Percentiles rank a stretch among this genome's conserved stretches.
Conservation (phyloP, 2,797 vertebrate species). For the Adelosebastes latens region DNA sequence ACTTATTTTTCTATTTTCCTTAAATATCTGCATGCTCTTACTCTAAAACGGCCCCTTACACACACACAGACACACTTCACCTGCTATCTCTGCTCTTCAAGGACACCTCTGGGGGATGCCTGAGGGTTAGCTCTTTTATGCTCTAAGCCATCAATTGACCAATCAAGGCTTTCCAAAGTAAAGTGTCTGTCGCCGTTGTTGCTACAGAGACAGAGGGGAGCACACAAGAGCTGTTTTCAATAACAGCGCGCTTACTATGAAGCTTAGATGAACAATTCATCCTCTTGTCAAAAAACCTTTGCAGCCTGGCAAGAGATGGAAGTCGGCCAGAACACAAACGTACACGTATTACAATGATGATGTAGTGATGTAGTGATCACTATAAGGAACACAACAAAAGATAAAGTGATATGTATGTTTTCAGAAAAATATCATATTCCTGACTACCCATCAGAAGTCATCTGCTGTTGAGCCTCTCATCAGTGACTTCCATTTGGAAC, state of each 20-base stretch:
- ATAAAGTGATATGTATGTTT: neutral
- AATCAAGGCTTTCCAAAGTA: constrained; percentile 41
- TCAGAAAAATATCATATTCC: neutral
- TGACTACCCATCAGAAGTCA: constrained; percentile 17
- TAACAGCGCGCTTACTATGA: constrained; percentile 6
- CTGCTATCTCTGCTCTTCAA: constrained; percentile 19
- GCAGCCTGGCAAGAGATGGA: neutral
- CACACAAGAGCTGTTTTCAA: constrained; percentile 36
- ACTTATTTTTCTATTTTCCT: neutral
- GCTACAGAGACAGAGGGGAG: constrained; percentile 9
- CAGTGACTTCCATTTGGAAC: constrained; percentile 6
- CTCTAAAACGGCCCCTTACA: too few relatives aligned
- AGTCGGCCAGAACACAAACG: neutral
- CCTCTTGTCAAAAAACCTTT: neutral
- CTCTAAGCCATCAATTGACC: constrained; percentile 47
- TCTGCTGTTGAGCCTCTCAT: constrained; percentile 7
- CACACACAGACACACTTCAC: neutral
- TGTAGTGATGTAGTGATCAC: neutral
- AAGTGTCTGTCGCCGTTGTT: neutral
- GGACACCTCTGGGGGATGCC: constrained; percentile 40
- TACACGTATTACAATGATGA: neutral
- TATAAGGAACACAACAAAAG: neutral
- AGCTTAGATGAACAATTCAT: neutral
- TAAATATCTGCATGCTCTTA: neutral
- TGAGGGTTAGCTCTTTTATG: constrained; percentile 31